Percentiles rank a stretch among this genome's conserved stretches.
phyloP scores from a whole-genome alignment of 2,113 vertebrate species.

The Phylloscopus whistleri region DNA sequence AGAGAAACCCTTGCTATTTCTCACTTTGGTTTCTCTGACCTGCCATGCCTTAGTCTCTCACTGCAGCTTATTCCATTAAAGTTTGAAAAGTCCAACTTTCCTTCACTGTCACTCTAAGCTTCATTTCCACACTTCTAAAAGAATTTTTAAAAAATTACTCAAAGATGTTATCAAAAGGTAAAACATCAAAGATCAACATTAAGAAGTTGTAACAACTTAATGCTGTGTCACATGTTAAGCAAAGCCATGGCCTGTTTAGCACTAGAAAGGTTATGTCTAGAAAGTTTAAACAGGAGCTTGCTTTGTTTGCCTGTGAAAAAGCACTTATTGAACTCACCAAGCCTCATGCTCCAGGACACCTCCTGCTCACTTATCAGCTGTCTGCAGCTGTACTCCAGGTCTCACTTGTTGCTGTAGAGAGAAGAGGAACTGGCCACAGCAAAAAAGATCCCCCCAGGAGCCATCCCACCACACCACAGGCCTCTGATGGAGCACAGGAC shows the following conservation, averaged over 20 bases:
- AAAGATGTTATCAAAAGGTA: not conserved
- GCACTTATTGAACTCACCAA: slow-evolving; percentile 2
- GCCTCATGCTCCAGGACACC: not conserved
- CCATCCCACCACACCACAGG: accelerated
- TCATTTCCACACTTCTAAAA: not conserved
- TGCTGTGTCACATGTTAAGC: not conserved
- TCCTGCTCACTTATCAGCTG: slow-evolving; percentile 46
- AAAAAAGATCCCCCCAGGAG: not conserved
- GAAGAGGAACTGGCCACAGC: not conserved
- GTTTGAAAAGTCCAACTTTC: not conserved
- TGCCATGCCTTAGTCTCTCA: not conserved
- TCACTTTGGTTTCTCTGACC: slow-evolving; percentile 32
- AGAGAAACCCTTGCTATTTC: not conserved
- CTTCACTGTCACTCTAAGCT: not conserved
- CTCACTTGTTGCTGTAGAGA: not conserved
- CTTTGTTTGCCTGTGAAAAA: slow-evolving; percentile 3
- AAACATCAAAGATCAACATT: not conserved
- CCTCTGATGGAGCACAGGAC: not conserved
- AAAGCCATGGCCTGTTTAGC: not conserved
- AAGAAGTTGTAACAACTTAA: not conserved
- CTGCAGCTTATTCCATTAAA: not conserved
- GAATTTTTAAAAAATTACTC: not conserved
- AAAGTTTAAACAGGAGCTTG: not conserved
- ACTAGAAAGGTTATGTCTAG: not conserved
- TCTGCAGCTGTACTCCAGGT: not conserved